phyloP scores from a whole-genome alignment of 2,797 vertebrate genomes.

The Mus minutoides region DNA sequence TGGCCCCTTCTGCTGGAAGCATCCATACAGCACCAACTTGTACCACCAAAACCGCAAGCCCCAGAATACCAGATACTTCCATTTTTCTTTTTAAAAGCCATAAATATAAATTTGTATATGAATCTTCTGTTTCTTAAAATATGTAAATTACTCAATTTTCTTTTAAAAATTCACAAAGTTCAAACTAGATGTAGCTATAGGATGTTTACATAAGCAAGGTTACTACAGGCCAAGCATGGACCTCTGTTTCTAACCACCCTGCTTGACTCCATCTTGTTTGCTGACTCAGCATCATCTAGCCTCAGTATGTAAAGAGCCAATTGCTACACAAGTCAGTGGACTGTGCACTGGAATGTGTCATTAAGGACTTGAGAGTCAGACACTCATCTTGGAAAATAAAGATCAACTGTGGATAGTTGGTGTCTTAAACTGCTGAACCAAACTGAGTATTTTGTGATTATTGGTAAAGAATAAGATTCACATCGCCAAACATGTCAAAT shows the following conservation, averaged over 20 bases:
- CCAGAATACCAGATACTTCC: not conserved
- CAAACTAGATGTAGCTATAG: slow-evolving; percentile 1
- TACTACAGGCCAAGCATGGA: not conserved
- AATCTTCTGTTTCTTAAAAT: not conserved
- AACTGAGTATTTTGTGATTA: not conserved
- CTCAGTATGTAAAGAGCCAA: not conserved
- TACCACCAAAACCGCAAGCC: not conserved
- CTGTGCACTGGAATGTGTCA: not conserved
- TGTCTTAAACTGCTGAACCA: not conserved
- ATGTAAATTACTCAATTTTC: not conserved
- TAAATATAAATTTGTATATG: not conserved
- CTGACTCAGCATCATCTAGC: not conserved
- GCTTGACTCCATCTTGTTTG: not conserved
- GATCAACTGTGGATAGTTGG: not conserved
- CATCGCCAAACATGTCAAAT: not conserved
- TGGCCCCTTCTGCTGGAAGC: not conserved
- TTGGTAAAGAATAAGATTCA: slow-evolving; percentile 32
- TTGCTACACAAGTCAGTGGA: not conserved
- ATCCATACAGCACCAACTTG: not conserved
- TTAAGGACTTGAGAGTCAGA: not conserved
- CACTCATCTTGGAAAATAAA: slow-evolving; percentile 12
- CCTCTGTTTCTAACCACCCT: not conserved
- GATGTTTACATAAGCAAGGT: not conserved
- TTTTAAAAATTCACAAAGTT: slow-evolving; percentile 13
- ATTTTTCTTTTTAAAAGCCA: slow-evolving; percentile 3